These are phyloP conservation scores for Athene cunicularia DNA, from an alignment of 2,113 vertebrate species.

Conservation along the genomic window DNA sequence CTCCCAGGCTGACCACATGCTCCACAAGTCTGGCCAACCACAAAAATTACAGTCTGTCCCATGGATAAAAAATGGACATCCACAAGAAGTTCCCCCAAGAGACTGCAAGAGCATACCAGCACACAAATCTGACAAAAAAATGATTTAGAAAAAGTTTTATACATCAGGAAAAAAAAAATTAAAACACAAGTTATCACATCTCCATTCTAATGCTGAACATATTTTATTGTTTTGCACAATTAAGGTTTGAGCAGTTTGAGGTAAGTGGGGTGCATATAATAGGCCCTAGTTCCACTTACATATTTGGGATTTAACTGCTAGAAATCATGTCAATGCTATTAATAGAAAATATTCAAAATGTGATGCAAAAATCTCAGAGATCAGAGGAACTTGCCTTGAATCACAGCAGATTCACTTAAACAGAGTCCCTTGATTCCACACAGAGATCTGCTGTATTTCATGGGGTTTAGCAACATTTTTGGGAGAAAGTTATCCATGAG, in stretches of 20 bases:
- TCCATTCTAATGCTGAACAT: background rate
- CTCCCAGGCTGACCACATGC: no score
- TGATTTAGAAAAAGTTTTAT: background rate
- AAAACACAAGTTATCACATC: background rate
- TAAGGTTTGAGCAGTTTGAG: background rate
- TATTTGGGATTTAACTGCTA: background rate
- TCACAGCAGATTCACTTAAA: background rate
- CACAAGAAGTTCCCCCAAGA: fast-evolving
- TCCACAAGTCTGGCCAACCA: background rate
- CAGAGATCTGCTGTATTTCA: background rate
- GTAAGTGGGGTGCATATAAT: no score
- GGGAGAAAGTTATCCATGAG: background rate
- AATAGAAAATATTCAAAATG: background rate
- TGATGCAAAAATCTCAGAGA: background rate
- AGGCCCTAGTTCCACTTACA: background rate
- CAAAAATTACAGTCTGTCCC: background rate
- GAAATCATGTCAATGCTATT: background rate
- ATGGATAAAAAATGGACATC: background rate
- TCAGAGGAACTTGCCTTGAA: background rate
- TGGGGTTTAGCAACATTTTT: background rate
- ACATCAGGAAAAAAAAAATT: background rate
- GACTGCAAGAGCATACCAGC: fast-evolving
- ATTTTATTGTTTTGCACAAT: background rate
- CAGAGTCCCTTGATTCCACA: background rate
- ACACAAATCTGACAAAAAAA: no score